phyloP scores from a whole-genome alignment of 1,140 invertebrate genomes.

The Drosophila azteca region DNA sequence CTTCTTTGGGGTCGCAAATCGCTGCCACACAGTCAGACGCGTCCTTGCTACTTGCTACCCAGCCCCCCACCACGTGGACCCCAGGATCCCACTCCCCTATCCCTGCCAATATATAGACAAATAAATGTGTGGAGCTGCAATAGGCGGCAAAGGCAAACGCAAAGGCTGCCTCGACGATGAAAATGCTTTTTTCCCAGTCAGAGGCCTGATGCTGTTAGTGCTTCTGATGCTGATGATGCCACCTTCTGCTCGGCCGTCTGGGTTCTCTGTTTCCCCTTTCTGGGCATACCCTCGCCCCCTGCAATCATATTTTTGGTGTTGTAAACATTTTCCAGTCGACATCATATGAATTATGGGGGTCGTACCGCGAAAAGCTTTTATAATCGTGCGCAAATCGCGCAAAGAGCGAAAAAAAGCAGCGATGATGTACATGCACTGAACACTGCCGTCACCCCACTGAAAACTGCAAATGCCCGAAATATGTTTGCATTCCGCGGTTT shows the following conservation, averaged over 20 bases:
- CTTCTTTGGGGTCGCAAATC: slow-evolving; percentile 51
- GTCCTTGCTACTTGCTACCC: slow-evolving; percentile 11
- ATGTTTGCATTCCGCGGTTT: slow-evolving; percentile 80
- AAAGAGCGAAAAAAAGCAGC: slow-evolving; percentile 49
- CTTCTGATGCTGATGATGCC: slow-evolving; percentile 22
- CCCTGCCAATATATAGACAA: slow-evolving; percentile 37
- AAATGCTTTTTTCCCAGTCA: too few relatives aligned
- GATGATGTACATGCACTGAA: slow-evolving; percentile 74
- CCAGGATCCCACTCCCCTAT: not conserved
- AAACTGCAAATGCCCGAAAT: slow-evolving; percentile 74
- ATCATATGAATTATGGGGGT: slow-evolving; percentile 83
- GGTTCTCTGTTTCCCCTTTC: not conserved
- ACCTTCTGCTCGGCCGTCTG: slow-evolving; percentile 41
- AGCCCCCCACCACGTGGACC: too few relatives aligned
- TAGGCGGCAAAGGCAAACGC: slow-evolving; percentile 38
- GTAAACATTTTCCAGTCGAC: slow-evolving; percentile 82
- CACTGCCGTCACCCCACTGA: slow-evolving; percentile 6
- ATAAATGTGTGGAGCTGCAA: slow-evolving; percentile 69
- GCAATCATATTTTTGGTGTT: slow-evolving; percentile 75
- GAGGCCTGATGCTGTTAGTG: slow-evolving; percentile 17
- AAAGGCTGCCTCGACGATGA: slow-evolving; percentile 51
- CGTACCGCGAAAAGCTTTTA: slow-evolving; percentile 84
- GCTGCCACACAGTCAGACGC: slow-evolving; percentile 28
- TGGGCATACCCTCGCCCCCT: slow-evolving; percentile 2
- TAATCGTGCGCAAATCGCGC: slow-evolving; percentile 83